A percentile compares a stretch with the other conserved stretches of the same genome.
Conservation (phyloP, 1,140 invertebrate species). For the Spodoptera litura region DNA sequence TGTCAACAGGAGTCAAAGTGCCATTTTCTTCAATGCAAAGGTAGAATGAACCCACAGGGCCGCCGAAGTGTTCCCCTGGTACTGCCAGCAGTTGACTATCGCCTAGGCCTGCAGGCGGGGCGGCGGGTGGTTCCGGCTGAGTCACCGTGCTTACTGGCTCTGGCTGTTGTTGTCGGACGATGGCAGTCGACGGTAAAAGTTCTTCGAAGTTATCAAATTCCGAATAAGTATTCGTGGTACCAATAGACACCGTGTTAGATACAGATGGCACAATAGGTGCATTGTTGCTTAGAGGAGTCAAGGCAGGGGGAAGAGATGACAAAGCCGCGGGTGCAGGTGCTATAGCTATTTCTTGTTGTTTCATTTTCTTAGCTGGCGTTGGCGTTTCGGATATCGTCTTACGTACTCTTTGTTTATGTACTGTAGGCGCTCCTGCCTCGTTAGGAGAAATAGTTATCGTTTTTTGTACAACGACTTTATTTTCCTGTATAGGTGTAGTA, state of each 20-base stretch:
- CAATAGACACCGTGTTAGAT: constrained; percentile 56
- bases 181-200: constrained; percentile 78
- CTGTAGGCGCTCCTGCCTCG: constrained; percentile 58
- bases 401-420: constrained; percentile 70
- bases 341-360: constrained; percentile 73
- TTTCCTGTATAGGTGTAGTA: constrained; percentile 61
- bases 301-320: constrained; percentile 45
- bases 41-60: constrained; percentile 88
- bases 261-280: constrained; percentile 55
- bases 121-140: constrained; percentile 57
- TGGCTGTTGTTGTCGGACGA: constrained; percentile 64
- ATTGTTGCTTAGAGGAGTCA: constrained; percentile 62
- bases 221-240: constrained; percentile 57
- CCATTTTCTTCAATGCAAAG: constrained; percentile 89
- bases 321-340: constrained; percentile 65
- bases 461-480: constrained; percentile 79
- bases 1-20: constrained; percentile 90
- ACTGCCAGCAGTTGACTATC: constrained; percentile 89
- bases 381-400: constrained; percentile 62
- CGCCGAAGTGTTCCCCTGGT: constrained; percentile 89
- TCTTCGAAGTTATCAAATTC: constrained; percentile 82
- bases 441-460: constrained; percentile 67
- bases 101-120: constrained; percentile 74
- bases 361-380: constrained; percentile 71
- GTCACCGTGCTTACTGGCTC: constrained; percentile 46